Evolutionary conservation across 1,140 invertebrate species (phyloP).

Genomic region (Catajapyx aquilonaris): DNA sequence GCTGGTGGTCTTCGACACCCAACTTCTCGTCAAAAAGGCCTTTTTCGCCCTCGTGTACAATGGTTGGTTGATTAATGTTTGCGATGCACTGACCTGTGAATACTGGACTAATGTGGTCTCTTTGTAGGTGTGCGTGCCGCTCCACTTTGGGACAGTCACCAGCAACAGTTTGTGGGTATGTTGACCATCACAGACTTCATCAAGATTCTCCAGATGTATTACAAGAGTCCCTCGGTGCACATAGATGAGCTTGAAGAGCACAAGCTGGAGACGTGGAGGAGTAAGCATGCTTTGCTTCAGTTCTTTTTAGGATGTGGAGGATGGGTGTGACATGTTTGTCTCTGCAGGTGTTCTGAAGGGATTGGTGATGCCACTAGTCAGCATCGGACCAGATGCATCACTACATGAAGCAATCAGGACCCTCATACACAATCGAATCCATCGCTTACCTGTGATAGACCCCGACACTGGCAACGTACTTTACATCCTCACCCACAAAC

Average conservation of each 20-base stretch:
- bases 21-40: constrained; percentile 93
- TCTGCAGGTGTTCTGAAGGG: constrained; percentile 53
- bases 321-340: not conserved
- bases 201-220: constrained; percentile 94
- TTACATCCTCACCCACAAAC: constrained; percentile 96
- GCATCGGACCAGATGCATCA: constrained; percentile 69
- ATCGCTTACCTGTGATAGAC: constrained; percentile 92
- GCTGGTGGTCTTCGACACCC: constrained; percentile 98
- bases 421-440: constrained; percentile 82
- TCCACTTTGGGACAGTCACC: constrained; percentile 83
- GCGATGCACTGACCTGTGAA: not conserved
- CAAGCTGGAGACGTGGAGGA: constrained; percentile 85
- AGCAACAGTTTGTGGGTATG: constrained; percentile 89
- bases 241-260: constrained; percentile 97
- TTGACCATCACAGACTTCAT: constrained; percentile 99
- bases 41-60: constrained; percentile 98
- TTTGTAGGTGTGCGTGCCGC: constrained; percentile 75
- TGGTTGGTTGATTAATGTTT: constrained; percentile 35
- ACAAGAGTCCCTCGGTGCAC: constrained; percentile 69
- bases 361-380: constrained; percentile 58
- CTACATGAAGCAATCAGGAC: constrained; percentile 82
- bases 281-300: constrained; percentile 22
- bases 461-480: constrained; percentile 85
- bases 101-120: too few relatives aligned
- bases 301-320: not conserved